These are phyloP conservation scores for Perizoma flavofasciatum DNA, from an alignment of 2,888 invertebrate species.

Conservation along the genomic window DNA sequence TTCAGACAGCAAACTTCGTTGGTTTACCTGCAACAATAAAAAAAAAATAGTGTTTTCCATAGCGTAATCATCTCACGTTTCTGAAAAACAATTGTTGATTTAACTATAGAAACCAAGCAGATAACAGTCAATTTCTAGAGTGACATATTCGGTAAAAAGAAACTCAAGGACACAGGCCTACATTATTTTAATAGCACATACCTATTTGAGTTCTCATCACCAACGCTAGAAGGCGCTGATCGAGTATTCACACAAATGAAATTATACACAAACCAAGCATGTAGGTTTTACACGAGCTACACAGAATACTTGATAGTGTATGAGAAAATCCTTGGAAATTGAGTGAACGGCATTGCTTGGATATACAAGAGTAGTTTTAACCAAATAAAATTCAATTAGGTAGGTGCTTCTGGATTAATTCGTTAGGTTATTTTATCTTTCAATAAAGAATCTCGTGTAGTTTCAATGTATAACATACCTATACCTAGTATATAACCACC, in stretches of 20 bases:
- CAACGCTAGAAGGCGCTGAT: not conserved
- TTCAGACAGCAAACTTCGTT: not conserved
- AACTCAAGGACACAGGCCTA: too few species aligned
- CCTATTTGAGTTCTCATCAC: not conserved
- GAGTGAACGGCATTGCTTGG: constrained; percentile 1
- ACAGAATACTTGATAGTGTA: constrained; percentile 1
- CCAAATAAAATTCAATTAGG: too few species aligned
- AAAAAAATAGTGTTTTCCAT: constrained; percentile 9
- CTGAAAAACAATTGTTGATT: too few species aligned
- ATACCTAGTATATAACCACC: too few species aligned
- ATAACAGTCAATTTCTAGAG: too few species aligned
- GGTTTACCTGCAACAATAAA: constrained; percentile 25
- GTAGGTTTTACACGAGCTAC: not conserved
- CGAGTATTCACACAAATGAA: not conserved
- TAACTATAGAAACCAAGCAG: too few species aligned
- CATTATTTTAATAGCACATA: not conserved
- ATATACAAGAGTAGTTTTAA: not conserved
- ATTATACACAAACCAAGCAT: not conserved
- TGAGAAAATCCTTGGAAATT: constrained; percentile 8
- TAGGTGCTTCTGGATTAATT: too few species aligned
- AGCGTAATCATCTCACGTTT: not conserved
- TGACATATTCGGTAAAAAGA: too few species aligned
- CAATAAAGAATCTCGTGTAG: too few species aligned
- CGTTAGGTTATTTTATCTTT: too few species aligned
- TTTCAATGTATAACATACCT: too few species aligned